Base-by-base conservation (phyloP, 1,140 invertebrate genomes). In the Cepaea nemoralis region DNA sequence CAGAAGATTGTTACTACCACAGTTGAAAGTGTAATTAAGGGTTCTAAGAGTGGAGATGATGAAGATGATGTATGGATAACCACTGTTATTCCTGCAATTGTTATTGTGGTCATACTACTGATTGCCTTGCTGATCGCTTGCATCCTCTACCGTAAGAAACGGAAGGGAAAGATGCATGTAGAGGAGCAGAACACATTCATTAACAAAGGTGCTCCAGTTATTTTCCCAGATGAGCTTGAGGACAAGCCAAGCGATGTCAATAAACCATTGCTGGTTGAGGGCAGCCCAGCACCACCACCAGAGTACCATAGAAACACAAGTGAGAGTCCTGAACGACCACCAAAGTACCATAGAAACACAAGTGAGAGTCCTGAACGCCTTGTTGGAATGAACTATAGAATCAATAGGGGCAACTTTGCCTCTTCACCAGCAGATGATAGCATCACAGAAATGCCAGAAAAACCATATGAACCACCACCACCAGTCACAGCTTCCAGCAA, bases 181-280 rank as follows among this genome's bases (percentile, higher is more conserved):
- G 94, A 92, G 92, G 94, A 91, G 89, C 84, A 93, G 91, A 84
- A 92, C 90, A 91, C 95, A 93, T 97, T 97, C 91, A 93, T 96
- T 14, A 96, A 88, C 77, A 97, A 97, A 92, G 96, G 96, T 66
- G 96, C 97, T 86, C 97, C 97, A 0, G 96, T 98, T 10, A 98
- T 98, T 85, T 98, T 98, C 91, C 90, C 92, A 90, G 97, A 99
- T 91, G 97, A 99, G 90, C 92, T 98, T 22, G 97, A 98, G 87
- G 96, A 98, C 87, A 95, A 96, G 88, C 95, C 95, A 0, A 90
- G 89, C 81, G 94, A 95, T 45, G 95, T 95, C 40, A 96, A 96
- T 86, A 97, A 97, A 92, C 97, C 97, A 0, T 94, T 98, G 0
- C 94, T 98, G 90, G 96, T 97, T 84, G 96, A 98, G 84, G 97